phyloP scores from a whole-genome alignment of 2,113 vertebrate genomes.

The Ginglymostoma cirratum region DNA sequence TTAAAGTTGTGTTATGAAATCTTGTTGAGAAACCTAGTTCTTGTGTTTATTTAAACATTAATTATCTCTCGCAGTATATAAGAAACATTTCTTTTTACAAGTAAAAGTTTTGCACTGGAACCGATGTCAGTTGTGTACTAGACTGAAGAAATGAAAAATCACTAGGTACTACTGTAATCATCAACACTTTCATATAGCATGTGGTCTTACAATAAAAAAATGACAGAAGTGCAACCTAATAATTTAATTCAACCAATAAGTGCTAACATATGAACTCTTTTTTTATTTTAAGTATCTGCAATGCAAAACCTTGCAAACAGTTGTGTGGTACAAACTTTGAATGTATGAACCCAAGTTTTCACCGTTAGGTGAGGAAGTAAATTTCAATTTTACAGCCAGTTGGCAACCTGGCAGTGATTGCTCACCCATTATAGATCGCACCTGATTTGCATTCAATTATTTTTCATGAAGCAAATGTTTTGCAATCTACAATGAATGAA shows the following conservation, averaged over 20 bases:
- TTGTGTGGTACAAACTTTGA: neutral
- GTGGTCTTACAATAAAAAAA: conserved; percentile 65
- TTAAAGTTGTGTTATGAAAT: conserved; percentile 48
- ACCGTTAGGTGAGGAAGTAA: neutral
- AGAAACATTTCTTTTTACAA: conserved; percentile 58
- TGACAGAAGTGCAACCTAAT: conserved; percentile 53
- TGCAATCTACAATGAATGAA: no score
- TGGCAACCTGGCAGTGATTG: neutral
- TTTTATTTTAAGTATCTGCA: conserved; percentile 18
- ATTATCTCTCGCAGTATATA: conserved; percentile 51
- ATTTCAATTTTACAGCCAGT: neutral
- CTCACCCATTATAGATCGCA: neutral
- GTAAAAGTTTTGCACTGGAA: conserved; percentile 48
- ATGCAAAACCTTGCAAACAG: conserved; percentile 36
- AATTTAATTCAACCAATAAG: conserved; percentile 69
- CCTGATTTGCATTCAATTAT: neutral
- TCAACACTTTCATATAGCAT: conserved; percentile 64
- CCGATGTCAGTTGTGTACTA: conserved; percentile 57
- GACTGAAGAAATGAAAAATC: conserved; percentile 50
- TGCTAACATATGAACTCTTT: conserved; percentile 58
- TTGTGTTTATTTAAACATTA: conserved; percentile 34
- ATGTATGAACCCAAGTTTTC: neutral
- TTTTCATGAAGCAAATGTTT: neutral
- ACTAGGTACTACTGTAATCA: conserved; percentile 68
- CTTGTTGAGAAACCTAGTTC: conserved; percentile 43